Conservation (phyloP, 2,113 vertebrate genomes). For the Ginglymostoma cirratum region DNA sequence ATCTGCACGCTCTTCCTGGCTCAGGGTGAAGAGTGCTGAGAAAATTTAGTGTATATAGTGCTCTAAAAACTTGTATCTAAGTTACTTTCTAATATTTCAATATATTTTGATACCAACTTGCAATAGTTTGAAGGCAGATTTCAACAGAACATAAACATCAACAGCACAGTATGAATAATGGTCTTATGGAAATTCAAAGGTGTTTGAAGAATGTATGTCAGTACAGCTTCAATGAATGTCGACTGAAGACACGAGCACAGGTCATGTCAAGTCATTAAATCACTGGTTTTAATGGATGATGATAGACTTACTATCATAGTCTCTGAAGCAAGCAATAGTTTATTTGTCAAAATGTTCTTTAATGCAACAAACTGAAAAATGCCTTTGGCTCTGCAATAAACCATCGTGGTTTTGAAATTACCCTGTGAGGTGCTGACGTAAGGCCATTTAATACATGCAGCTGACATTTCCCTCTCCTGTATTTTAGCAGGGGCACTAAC, state of each 20-base stretch:
- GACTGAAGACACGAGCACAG: constrained; percentile 46
- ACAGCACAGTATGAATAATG: constrained; percentile 64
- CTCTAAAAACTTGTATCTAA: neutral
- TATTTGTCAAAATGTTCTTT: constrained; percentile 7
- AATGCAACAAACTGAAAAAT: neutral
- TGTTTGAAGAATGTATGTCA: constrained; percentile 53
- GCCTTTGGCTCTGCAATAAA: neutral
- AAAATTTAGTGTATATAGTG: neutral
- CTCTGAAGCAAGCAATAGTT: neutral
- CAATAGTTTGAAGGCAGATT: constrained; percentile 83
- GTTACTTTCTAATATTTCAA: constrained; percentile 58
- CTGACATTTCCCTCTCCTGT: neutral
- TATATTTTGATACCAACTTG: constrained; percentile 76
- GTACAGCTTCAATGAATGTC: constrained; percentile 49
- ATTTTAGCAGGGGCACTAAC: neutral
- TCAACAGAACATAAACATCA: constrained; percentile 85
- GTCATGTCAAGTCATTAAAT: constrained; percentile 26
- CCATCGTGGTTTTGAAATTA: neutral
- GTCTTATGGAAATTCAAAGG: constrained; percentile 61
- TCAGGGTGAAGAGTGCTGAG: too few species aligned
- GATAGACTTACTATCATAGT: neutral
- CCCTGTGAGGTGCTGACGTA: neutral
- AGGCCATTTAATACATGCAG: neutral
- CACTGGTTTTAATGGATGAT: constrained; percentile 18
- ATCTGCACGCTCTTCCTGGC: too few species aligned